Evolutionary conservation across 2,888 invertebrate species (phyloP).

Genomic region (Agrotis clavis): DNA sequence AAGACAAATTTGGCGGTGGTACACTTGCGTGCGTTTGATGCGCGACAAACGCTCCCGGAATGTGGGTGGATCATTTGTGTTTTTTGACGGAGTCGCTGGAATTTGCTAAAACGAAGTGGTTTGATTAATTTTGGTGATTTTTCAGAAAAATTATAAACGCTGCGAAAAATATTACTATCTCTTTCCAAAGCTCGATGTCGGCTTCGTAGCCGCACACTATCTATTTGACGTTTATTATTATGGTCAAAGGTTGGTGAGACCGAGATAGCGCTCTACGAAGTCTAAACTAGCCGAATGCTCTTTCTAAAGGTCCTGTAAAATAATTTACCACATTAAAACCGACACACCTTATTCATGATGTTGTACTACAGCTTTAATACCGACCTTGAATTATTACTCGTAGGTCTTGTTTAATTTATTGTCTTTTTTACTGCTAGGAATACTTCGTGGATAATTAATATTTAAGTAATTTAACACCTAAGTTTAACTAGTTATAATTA

Average conservation of each 20-base stretch:
- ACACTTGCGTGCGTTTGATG: conserved; percentile 69
- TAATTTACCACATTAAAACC: not conserved
- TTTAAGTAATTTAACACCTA: not conserved
- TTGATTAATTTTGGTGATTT: not conserved
- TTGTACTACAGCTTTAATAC: not conserved
- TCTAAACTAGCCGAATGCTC: too few species aligned
- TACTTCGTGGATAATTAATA: conserved; percentile 13
- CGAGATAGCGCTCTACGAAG: too few species aligned
- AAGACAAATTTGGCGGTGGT: conserved; percentile 81
- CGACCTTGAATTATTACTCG: conserved; percentile 3
- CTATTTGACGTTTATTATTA: too few species aligned
- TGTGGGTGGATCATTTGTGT: not conserved
- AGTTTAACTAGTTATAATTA: conserved; percentile 19
- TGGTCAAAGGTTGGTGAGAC: too few species aligned
- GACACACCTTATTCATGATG: not conserved
- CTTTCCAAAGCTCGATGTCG: too few species aligned
- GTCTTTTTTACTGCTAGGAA: conserved; percentile 7
- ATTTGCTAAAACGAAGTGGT: not conserved
- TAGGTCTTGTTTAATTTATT: conserved; percentile 11
- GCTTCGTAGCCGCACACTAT: too few species aligned
- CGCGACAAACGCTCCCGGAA: conserved; percentile 31
- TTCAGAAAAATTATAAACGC: not conserved
- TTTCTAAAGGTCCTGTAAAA: too few species aligned
- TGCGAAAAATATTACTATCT: too few species aligned
- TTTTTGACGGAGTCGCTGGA: not conserved